These are phyloP conservation scores for Strix aluco DNA, from an alignment of 2,113 vertebrate species.

Conservation along the genomic window DNA sequence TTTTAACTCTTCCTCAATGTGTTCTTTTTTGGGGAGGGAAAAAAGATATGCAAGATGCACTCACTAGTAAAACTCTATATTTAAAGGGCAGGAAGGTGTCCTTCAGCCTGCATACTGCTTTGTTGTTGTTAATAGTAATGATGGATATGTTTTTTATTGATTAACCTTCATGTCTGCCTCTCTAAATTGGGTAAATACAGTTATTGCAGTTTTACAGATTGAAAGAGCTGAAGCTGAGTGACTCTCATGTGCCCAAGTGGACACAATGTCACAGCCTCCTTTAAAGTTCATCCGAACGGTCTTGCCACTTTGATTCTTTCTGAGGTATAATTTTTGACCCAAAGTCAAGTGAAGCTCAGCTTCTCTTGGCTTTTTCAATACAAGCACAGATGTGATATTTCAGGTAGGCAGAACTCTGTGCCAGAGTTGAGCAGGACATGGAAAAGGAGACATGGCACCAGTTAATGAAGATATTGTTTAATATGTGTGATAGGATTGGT, in stretches of 20 bases:
- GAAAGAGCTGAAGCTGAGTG: neutral
- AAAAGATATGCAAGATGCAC: neutral
- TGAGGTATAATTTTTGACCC: neutral
- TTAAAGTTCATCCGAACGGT: neutral
- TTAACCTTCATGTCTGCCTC: neutral
- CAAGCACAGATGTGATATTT: neutral
- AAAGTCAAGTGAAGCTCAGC: neutral
- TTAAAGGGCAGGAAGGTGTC: neutral
- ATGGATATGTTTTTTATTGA: neutral
- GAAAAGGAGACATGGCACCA: neutral
- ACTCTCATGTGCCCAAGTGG: neutral
- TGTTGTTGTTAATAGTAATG: neutral
- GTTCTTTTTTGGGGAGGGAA: neutral
- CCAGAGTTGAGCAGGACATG: neutral
- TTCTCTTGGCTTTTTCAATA: neutral
- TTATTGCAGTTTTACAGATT: neutral
- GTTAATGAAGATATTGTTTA: neutral
- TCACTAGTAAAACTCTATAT: neutral
- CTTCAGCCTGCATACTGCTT: neutral
- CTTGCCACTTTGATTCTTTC: neutral
- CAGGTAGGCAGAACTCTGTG: neutral
- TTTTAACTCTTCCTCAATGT: neutral
- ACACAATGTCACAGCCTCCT: fast-evolving
- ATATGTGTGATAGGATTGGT: neutral
- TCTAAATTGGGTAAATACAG: neutral